Conservation (phyloP, 2,797 vertebrate genomes). For the Melanotaenia pygmaea region DNA sequence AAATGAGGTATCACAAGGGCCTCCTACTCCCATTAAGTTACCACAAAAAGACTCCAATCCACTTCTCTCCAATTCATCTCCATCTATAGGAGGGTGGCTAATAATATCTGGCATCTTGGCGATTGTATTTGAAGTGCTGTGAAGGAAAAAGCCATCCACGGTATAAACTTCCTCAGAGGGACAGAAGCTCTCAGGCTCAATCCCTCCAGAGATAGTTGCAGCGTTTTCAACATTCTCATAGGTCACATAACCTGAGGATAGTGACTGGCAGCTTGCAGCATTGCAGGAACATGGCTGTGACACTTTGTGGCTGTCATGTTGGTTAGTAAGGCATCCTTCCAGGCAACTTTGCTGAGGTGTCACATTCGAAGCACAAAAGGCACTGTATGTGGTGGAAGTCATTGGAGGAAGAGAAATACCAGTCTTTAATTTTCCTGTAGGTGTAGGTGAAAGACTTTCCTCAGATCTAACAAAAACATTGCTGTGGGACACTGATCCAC, state of each 20-base stretch:
- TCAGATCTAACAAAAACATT: constrained; percentile 23
- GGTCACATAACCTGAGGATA: constrained; percentile 74
- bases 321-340: constrained; percentile 45
- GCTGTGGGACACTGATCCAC: constrained; percentile 20
- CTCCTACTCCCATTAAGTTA: constrained; percentile 25
- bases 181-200: constrained; percentile 22
- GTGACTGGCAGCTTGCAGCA: constrained; percentile 49
- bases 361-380: constrained; percentile 36
- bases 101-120: constrained; percentile 75
- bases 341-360: constrained; percentile 47
- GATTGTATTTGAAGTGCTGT: constrained; percentile 58
- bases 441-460: constrained; percentile 21
- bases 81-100: constrained; percentile 77
- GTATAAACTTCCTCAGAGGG: constrained; percentile 23
- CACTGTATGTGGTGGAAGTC: constrained; percentile 61
- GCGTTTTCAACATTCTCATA: constrained; percentile 58
- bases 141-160: constrained; percentile 53
- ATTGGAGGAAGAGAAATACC: constrained; percentile 27
- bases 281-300: constrained; percentile 35
- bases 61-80: constrained; percentile 72
- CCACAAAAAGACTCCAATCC: constrained; percentile 41
- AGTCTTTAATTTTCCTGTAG: constrained; percentile 23
- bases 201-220: constrained; percentile 30
- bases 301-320: constrained; percentile 23
- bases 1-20: constrained; percentile 20